These are phyloP conservation scores for Neosilurus hyrtlii DNA, from an alignment of 2,797 vertebrate genomes.

Conservation along the genomic window DNA sequence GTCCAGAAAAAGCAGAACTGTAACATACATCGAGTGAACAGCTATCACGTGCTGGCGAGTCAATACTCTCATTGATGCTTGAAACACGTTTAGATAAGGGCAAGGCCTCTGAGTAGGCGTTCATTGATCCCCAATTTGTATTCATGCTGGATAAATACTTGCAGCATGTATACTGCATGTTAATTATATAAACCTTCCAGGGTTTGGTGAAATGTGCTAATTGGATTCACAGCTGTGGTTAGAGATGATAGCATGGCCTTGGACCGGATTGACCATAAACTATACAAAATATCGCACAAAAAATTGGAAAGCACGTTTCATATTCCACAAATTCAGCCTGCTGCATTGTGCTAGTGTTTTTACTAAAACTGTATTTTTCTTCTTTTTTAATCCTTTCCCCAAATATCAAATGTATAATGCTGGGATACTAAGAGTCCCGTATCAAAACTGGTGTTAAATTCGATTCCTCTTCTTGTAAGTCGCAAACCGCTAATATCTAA, in stretches of 20 bases:
- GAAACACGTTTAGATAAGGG: slow-evolving; percentile 72
- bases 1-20: slow-evolving; percentile 61
- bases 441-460: not conserved
- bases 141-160: slow-evolving; percentile 70
- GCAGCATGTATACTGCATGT: slow-evolving; percentile 37
- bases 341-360: not conserved
- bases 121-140: slow-evolving; percentile 79
- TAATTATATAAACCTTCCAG: slow-evolving; percentile 18
- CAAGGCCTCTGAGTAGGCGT: slow-evolving; percentile 68
- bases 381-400: not conserved
- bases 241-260: not conserved
- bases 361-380: not conserved
- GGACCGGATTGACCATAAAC: not conserved
- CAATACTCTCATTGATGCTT: slow-evolving; percentile 83
- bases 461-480: not conserved
- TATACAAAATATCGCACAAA: not conserved
- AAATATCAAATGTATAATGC: not conserved
- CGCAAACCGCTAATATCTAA: not conserved
- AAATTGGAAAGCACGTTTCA: too few relatives aligned
- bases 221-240: not conserved
- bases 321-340: not conserved
- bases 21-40: slow-evolving; percentile 75
- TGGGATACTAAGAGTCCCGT: not conserved
- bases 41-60: slow-evolving; percentile 73
- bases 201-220: not conserved